Evolutionary conservation across 2,888 invertebrate genomes (phyloP).

Genomic region (Lasioglossum vierecki): DNA sequence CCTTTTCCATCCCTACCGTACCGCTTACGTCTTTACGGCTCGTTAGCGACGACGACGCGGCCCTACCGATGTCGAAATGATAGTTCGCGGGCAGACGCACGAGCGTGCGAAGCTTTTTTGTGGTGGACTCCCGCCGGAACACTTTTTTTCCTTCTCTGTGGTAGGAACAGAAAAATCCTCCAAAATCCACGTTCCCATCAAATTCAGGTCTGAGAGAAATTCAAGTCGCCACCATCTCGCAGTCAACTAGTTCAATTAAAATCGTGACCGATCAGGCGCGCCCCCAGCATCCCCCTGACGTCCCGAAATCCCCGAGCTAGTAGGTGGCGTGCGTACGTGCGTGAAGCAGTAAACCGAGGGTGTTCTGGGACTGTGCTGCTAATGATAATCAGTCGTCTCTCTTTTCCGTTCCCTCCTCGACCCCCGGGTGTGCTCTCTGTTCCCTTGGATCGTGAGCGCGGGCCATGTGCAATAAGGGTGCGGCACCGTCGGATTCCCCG

Average conservation of each 20-base stretch:
- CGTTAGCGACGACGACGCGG: constrained; percentile 65
- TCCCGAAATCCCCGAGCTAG: constrained; percentile 47
- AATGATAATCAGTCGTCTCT: constrained; percentile 81
- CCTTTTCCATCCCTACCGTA: constrained; percentile 37
- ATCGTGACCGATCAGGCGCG: constrained; percentile 11
- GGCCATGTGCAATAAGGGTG: constrained; percentile 84
- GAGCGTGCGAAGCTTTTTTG: constrained; percentile 1
- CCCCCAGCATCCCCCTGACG: neutral
- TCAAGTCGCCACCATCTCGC: neutral
- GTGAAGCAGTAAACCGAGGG: constrained; percentile 63
- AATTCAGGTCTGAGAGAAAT: neutral
- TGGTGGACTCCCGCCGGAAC: neutral
- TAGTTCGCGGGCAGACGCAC: constrained; percentile 22
- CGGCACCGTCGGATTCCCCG: constrained; percentile 82
- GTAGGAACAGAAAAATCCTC: neutral
- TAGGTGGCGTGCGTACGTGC: constrained; percentile 68
- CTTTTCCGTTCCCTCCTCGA: constrained; percentile 48
- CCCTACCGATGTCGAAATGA: constrained; percentile 36
- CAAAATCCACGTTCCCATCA: neutral
- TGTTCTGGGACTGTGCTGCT: constrained; percentile 76
- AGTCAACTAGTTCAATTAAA: constrained; percentile 32
- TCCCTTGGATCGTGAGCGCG: constrained; percentile 69
- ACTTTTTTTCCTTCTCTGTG: neutral
- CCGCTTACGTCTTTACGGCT: constrained; percentile 68
- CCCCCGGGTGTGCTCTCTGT: constrained; percentile 33